Evolutionary conservation across 2,888 invertebrate genomes (phyloP).

Genomic region (Nasonia oneida): DNA sequence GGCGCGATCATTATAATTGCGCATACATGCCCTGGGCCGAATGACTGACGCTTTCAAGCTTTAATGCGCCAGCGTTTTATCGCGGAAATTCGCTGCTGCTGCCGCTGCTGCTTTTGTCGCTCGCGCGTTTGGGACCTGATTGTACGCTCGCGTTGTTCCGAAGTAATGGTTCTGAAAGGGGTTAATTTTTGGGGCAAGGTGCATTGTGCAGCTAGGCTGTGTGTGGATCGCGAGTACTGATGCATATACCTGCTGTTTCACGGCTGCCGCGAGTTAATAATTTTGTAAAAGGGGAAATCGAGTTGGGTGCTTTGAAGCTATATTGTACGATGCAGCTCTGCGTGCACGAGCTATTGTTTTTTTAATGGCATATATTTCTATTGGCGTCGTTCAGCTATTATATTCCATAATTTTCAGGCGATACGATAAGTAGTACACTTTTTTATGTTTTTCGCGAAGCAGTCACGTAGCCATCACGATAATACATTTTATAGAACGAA

Average conservation of each 20-base stretch:
- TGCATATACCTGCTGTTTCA: background rate
- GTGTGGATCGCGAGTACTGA: no score
- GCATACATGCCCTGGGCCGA: background rate
- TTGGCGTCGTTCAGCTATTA: no score
- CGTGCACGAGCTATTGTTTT: no score
- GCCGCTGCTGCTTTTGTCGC: background rate
- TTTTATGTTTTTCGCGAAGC: no score
- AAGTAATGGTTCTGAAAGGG: conserved; percentile 20
- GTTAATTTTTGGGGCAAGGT: conserved; percentile 9
- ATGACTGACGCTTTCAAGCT: conserved; percentile 39
- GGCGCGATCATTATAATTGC: conserved; percentile 47
- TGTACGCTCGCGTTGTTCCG: background rate
- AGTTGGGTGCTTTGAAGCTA: no score
- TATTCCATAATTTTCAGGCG: no score
- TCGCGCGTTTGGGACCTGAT: conserved; percentile 4
- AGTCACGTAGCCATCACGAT: no score
- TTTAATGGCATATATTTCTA: no score
- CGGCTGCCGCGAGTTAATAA: background rate
- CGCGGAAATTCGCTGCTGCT: background rate
- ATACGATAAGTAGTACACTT: no score
- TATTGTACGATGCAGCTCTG: no score
- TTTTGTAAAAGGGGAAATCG: no score
- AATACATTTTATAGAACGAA: no score
- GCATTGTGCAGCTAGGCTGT: background rate
- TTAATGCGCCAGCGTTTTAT: conserved; percentile 11